Conservation (phyloP, 1,140 invertebrate species). For the Caenorhabditis remanei region DNA sequence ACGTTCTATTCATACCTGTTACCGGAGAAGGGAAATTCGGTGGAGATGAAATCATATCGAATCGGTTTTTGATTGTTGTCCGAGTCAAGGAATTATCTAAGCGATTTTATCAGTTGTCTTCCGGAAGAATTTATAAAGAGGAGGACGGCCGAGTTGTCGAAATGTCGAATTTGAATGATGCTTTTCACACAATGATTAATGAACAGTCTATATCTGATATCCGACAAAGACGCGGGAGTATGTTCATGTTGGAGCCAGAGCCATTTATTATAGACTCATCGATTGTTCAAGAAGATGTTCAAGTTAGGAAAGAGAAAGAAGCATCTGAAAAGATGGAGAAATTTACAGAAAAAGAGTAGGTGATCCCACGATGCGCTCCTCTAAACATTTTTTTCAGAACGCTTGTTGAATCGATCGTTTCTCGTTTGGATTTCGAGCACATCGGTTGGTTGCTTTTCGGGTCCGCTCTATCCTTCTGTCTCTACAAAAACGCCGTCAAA, state of each 20-base stretch:
- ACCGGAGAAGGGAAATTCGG: neutral
- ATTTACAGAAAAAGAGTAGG: neutral
- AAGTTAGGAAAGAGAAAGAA: neutral
- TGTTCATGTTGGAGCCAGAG: slow-evolving; percentile 30
- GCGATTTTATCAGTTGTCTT: slow-evolving; percentile 6
- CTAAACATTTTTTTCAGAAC: neutral
- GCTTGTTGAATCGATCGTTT: neutral
- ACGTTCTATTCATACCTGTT: slow-evolving; percentile 26
- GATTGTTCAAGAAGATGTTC: neutral
- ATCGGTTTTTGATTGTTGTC: slow-evolving; percentile 7
- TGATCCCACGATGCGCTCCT: neutral
- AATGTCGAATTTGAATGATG: slow-evolving; percentile 18
- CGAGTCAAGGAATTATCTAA: neutral
- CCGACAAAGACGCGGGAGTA: neutral
- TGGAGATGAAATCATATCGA: neutral
- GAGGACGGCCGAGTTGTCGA: neutral
- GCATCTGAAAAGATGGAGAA: neutral
- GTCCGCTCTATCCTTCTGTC: neutral
- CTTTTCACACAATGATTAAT: neutral
- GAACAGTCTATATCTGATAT: neutral
- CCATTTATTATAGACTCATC: neutral
- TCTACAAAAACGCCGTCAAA: slow-evolving; percentile 21
- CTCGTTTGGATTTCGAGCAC: neutral
- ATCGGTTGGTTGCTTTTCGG: neutral
- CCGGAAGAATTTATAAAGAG: slow-evolving; percentile 14